Evolutionary conservation across 2,797 vertebrate species (phyloP).

Genomic region (Hoplostethus mediterraneus): DNA sequence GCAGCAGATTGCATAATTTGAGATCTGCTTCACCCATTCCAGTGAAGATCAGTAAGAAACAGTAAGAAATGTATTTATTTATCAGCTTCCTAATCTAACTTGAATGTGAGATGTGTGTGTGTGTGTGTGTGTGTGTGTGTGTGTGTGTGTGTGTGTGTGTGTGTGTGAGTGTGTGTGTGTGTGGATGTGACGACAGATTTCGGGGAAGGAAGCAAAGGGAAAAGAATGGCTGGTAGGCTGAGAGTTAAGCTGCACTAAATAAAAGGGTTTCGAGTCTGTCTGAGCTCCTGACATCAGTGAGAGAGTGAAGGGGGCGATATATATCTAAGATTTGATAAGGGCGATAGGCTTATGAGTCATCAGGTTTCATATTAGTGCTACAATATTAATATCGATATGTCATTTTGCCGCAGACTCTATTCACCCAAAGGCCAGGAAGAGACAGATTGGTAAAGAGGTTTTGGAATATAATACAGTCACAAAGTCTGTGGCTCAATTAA

Average conservation of each 20-base stretch:
- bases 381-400: background rate
- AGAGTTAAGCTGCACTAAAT: background rate
- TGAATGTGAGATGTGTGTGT: background rate
- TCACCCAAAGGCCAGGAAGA: background rate
- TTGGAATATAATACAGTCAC: too few species aligned
- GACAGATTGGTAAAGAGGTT: too few species aligned
- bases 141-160: too few species aligned
- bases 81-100: background rate
- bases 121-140: too few species aligned
- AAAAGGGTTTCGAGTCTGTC: background rate
- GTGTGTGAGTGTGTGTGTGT: too few species aligned
- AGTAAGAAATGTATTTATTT: background rate
- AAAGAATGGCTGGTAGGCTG: too few species aligned
- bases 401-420: background rate
- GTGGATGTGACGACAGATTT: too few species aligned
- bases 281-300: background rate
- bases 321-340: too few species aligned
- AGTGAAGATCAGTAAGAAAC: background rate
- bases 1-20: too few species aligned
- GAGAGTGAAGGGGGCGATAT: background rate
- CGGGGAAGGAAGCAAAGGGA: too few species aligned
- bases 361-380: background rate
- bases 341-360: background rate
- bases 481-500: too few species aligned
- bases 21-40: too few species aligned